A percentile compares a stretch with the other conserved stretches of the same genome.
These are phyloP conservation scores for Otocyon megalotis DNA, from an alignment of 2,113 vertebrate genomes.

Conservation along the genomic window DNA sequence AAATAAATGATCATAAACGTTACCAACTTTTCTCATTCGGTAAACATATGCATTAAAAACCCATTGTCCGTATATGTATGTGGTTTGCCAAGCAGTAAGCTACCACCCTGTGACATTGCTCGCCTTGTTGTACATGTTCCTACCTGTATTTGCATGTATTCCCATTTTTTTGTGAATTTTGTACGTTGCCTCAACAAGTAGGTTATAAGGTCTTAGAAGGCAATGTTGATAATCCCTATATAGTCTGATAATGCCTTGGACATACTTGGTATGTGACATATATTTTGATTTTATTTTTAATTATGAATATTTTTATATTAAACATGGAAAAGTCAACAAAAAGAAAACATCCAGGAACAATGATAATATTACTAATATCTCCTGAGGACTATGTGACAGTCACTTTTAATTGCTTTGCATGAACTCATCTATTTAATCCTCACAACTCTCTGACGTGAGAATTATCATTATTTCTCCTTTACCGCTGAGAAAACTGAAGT, in stretches of 20 bases:
- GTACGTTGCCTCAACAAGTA: not conserved
- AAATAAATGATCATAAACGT: slow-evolving; percentile 13
- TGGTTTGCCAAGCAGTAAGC: not conserved
- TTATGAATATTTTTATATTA: not conserved
- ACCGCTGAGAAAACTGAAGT: not conserved
- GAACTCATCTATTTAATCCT: slow-evolving; percentile 5
- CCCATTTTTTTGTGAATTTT: slow-evolving; percentile 8
- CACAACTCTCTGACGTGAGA: not conserved
- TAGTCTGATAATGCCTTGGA: not conserved
- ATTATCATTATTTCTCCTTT: not conserved
- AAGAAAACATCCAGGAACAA: not conserved
- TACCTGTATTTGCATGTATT: not conserved
- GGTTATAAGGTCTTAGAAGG: not conserved
- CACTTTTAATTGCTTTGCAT: not conserved
- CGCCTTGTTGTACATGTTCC: not conserved
- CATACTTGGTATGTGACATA: not conserved
- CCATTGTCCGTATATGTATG: not conserved
- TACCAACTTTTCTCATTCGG: not conserved
- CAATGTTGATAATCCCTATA: not conserved
- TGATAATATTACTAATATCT: not conserved
- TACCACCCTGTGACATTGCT: not conserved
- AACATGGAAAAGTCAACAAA: not conserved
- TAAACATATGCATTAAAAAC: slow-evolving; percentile 46
- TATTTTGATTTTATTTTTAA: slow-evolving; percentile 30
- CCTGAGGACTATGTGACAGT: not conserved